Evolutionary conservation across 2,113 vertebrate species (phyloP).

Genomic region (Burhinus bistriatus): DNA sequence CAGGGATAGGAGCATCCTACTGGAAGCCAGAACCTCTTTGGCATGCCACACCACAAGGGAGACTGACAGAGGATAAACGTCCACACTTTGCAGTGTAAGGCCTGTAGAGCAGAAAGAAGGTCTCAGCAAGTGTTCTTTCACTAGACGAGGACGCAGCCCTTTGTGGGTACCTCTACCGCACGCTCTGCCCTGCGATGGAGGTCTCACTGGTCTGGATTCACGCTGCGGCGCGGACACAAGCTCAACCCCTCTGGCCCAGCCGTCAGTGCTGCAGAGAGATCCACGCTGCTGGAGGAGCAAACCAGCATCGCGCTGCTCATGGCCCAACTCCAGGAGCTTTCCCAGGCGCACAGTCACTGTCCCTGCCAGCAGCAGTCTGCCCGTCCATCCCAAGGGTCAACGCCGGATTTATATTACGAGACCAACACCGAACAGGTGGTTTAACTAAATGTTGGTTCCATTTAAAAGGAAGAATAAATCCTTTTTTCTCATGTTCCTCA

Average conservation of each 20-base stretch:
- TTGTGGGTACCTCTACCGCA: not conserved
- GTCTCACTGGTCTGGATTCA: not conserved
- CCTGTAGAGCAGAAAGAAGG: not conserved
- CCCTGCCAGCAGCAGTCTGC: too few relatives aligned
- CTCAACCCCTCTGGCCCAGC: not conserved
- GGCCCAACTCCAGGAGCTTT: not conserved
- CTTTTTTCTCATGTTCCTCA: too few relatives aligned
- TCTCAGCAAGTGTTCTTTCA: not conserved
- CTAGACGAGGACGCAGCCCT: not conserved
- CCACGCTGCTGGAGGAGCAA: not conserved
- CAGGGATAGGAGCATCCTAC: not conserved
- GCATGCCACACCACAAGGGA: not conserved
- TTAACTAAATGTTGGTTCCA: too few relatives aligned
- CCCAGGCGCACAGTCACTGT: not conserved
- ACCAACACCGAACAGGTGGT: not conserved
- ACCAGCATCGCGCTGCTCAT: too few relatives aligned
- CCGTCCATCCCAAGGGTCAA: not conserved
- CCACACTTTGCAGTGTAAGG: not conserved
- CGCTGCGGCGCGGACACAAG: rapidly evolving
- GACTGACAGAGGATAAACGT: not conserved
- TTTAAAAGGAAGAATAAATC: too few relatives aligned
- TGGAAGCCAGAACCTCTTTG: not conserved
- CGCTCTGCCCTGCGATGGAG: not conserved
- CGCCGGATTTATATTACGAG: not conserved
- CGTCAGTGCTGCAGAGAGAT: too few relatives aligned